Percentiles rank a stretch among this genome's conserved stretches.
These are phyloP conservation scores for Melitaea athalia DNA, from an alignment of 2,888 invertebrate species.

Conservation along the genomic window DNA sequence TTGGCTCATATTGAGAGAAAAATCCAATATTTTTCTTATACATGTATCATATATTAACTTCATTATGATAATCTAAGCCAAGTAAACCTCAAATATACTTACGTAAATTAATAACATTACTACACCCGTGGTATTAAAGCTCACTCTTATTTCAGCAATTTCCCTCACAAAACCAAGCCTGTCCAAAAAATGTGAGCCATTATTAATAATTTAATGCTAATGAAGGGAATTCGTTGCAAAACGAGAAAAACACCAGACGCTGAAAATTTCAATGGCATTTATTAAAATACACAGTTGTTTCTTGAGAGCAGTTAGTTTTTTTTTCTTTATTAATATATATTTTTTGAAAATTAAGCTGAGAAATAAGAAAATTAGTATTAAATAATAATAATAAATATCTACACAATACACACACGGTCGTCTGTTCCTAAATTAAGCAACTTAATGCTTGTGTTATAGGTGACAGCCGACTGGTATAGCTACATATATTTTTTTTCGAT, in stretches of 20 bases:
- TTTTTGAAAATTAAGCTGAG: neutral
- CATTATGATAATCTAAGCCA: neutral
- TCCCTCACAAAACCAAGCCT: slow-evolving; percentile 30
- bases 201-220: slow-evolving; percentile 43
- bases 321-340: neutral
- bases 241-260: slow-evolving; percentile 30
- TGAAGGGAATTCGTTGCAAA: slow-evolving; percentile 38
- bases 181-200: slow-evolving; percentile 35
- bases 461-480: no score
- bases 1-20: no score
- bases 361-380: no score
- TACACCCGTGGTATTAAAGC: neutral
- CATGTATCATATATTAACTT: neutral
- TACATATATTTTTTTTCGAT: no score
- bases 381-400: no score
- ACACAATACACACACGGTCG: no score
- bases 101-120: slow-evolving; percentile 2
- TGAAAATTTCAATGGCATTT: slow-evolving; percentile 20
- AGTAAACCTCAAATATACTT: slow-evolving; percentile 4
- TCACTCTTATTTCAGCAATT: slow-evolving; percentile 14
- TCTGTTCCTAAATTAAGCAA: no score
- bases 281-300: slow-evolving; percentile 7
- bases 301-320: neutral
- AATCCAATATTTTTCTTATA: no score
- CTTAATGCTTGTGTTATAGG: no score